These are phyloP conservation scores for Nemurella pictetii DNA, from an alignment of 2,888 invertebrate genomes.

Conservation along the genomic window DNA sequence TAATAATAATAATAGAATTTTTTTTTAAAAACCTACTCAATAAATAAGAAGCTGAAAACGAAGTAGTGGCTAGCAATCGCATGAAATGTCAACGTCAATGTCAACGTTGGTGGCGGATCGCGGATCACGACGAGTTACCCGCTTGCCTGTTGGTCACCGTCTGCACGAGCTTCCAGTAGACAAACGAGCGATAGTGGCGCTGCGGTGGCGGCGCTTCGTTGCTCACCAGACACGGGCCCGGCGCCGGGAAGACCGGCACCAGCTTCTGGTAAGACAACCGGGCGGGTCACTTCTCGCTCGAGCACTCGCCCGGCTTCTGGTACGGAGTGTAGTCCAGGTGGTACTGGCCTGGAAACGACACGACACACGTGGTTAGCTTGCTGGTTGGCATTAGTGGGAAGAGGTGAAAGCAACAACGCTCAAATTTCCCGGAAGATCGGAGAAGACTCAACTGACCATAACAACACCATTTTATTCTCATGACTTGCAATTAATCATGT, in stretches of 20 bases:
- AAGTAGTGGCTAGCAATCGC: slow-evolving; percentile 31
- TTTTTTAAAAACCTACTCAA: slow-evolving; percentile 14
- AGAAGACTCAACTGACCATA: too few species aligned
- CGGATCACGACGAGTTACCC: slow-evolving; percentile 35
- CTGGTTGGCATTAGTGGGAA: too few species aligned
- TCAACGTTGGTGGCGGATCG: slow-evolving; percentile 2
- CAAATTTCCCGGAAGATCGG: too few species aligned
- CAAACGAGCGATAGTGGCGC: slow-evolving; percentile 37
- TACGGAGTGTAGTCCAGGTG: slow-evolving; percentile 54
- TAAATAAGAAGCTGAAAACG: slow-evolving; percentile 35
- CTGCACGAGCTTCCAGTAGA: slow-evolving; percentile 38
- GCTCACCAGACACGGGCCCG: slow-evolving; percentile 35
- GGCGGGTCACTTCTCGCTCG: slow-evolving; percentile 55
- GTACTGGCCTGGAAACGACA: slow-evolving; percentile 53
- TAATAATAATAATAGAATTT: neutral
- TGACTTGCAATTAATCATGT: too few species aligned
- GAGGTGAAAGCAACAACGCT: too few species aligned
- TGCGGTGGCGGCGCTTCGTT: neutral
- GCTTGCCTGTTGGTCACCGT: slow-evolving; percentile 29
- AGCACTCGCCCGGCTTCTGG: slow-evolving; percentile 53
- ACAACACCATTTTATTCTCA: too few species aligned
- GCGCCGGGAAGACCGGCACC: slow-evolving; percentile 34
- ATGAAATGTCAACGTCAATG: neutral
- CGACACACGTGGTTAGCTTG: slow-evolving; percentile 30
- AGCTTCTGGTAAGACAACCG: slow-evolving; percentile 39